Evolutionary conservation across 2,797 vertebrate genomes (phyloP).

Genomic region (Crenichthys baileyi): DNA sequence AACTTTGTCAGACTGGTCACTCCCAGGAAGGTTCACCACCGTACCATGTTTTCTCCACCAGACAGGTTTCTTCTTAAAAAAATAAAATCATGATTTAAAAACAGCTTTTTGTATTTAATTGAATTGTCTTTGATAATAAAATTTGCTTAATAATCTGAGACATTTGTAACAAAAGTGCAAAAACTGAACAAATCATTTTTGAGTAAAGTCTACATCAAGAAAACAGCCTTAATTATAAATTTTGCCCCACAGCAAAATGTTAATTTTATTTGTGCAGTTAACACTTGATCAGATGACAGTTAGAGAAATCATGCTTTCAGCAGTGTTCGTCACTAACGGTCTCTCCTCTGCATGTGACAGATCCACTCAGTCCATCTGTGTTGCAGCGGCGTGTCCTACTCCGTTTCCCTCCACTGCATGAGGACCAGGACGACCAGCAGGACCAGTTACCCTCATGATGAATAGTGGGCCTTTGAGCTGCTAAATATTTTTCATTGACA

Average conservation of each 20-base stretch:
- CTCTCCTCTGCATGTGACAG: conserved; percentile 76
- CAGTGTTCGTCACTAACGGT: conserved; percentile 63
- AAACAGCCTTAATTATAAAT: not conserved
- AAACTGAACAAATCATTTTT: not conserved
- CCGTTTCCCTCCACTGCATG: conserved; percentile 62
- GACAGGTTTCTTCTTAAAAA: not conserved
- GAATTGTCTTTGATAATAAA: not conserved
- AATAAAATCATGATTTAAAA: not conserved
- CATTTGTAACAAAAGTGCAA: not conserved
- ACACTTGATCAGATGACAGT: not conserved
- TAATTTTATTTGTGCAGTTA: not conserved
- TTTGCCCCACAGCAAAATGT: not conserved
- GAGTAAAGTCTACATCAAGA: not conserved
- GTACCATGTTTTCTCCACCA: not conserved
- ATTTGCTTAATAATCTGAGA: not conserved
- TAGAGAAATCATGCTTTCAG: conserved; percentile 5
- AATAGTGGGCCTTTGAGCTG: conserved; percentile 27
- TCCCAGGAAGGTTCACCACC: not conserved
- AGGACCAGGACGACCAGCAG: conserved; percentile 73
- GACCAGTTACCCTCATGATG: conserved; percentile 70
- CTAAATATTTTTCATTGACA: conserved; percentile 20
- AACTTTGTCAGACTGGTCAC: not conserved
- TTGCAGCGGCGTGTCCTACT: conserved; percentile 73
- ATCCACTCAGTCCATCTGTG: conserved; percentile 48
- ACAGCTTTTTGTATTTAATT: not conserved